Evolutionary conservation across 2,113 vertebrate genomes (phyloP), one percentile per base, ranked within the genome.

Genomic region (Orthonyx spaldingii): DNA sequence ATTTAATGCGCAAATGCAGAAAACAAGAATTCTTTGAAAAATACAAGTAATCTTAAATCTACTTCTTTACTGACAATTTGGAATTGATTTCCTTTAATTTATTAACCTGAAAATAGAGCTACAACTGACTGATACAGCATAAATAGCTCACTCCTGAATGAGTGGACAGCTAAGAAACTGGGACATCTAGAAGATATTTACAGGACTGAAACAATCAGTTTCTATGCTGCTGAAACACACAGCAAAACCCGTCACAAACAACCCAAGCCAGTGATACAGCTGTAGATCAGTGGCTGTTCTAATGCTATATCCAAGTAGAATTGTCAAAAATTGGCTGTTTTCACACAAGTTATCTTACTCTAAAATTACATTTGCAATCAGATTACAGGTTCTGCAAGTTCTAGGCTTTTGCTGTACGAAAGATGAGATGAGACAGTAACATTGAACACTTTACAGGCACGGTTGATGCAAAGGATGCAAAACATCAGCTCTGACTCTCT

Each of bases 291-390:
- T 42, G 37, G 15, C 9, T 79, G 37, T 57, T 88, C 13, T 56
- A 2, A 26, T 32, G 6, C 30, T 57, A 26, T 61, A 65, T 53
- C 6, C 30, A 91, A 28, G 10, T 10, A 76, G 14, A 68, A 20
- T 4, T 65, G 13, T 32, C 22, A 57, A 46, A 82, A 53, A 26
- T 26, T 76, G 39, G 22, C 3, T 21, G 6, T 12, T 84, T 87
- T 55, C 39, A n/a, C 3, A 28, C 0, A 4, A 80, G 8, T 61
- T n/a, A 42, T 6, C 1, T 3, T 61, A 32, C 11, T 49, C 9
- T 20, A 41, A 55, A 84, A 76, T 35, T 65, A 32, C 6, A 32
- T 47, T 71, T 69, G 11, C 32, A 44, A 53, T 56, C 70, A 56
- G 28, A 52, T 60, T 49, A 56, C 15, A 46, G 15, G 3, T 42